Base-by-base conservation (phyloP, 64 coral and sea anemone species). In the Pachyseris speciosa region DNA sequence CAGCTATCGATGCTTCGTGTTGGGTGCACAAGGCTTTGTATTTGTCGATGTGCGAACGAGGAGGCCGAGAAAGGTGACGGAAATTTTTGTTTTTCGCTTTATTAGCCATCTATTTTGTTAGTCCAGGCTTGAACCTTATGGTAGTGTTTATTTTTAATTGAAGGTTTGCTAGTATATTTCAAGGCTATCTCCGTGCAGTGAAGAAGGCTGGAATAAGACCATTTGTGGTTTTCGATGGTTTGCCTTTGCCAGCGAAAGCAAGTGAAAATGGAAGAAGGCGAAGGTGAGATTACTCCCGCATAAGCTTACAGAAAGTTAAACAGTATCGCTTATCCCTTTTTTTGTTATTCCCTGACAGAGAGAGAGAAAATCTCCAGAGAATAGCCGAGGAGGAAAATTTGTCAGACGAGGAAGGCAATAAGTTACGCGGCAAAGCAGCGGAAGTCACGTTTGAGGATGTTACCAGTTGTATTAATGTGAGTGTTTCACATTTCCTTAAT, bases 41-140 rank as follows among this genome's bases (percentile, higher is more conserved):
- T 11, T 43, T 81, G 4, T 7, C 77, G 33, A 7, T 81, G 29
- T 77, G 36, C 26, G 2, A 81, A 81, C 25, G 38, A 55, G 77
- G 77, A 81, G 59, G 59, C 59, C 77, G 77, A 9, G 77, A 81
- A 58, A 81, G 77, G 77, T 81, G 9, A 81, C n/a, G n/a, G n/a
- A n/a, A n/a, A n/a, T n/a, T n/a, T n/a, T n/a, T n/a, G n/a, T n/a
- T n/a, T n/a, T n/a, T n/a, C n/a, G n/a, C n/a, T n/a, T n/a, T n/a
- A n/a, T n/a, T n/a, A n/a, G n/a, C n/a, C n/a, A n/a, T n/a, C n/a
- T 22, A 81, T 31, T 25, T 27, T 27, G 12, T n/a, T 30, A 50
- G 22, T 7, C 7, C 13, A 22, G 30, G 47, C 37, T 8, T 50
- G 27, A 4, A 30, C 45, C 31, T 80, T 16, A 80, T 80, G 25